These are phyloP conservation scores for Lateolabrax maculatus DNA, from an alignment of 2,797 vertebrate species.

Conservation along the genomic window DNA sequence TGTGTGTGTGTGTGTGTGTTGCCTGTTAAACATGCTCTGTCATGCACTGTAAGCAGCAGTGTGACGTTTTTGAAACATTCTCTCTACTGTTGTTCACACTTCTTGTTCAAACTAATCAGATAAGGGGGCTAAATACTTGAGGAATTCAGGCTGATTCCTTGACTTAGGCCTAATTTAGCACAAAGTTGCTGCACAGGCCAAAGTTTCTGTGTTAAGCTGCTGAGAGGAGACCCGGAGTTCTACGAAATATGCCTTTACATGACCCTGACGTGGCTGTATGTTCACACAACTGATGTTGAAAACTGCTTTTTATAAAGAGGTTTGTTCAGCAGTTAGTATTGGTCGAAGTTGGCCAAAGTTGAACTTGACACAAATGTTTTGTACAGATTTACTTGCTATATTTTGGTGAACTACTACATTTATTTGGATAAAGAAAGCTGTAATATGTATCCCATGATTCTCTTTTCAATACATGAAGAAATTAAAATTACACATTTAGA, in stretches of 20 bases:
- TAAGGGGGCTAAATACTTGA: constrained; percentile 53
- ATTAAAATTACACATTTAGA: background rate
- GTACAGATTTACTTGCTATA: no score
- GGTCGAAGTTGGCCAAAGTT: no score
- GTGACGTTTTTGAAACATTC: background rate
- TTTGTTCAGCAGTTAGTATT: no score
- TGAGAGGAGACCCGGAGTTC: background rate
- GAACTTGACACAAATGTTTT: no score
- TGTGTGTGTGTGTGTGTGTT: background rate
- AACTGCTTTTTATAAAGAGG: no score
- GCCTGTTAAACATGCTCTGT: constrained; percentile 9
- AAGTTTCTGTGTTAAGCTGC: background rate
- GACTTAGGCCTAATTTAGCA: constrained; percentile 34
- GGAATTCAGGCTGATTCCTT: constrained; percentile 54
- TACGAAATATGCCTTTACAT: background rate
- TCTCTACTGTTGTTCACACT: constrained; percentile 23
- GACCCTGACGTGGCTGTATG: background rate
- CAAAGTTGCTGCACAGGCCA: background rate
- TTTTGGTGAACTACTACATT: no score
- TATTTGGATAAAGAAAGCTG: no score
- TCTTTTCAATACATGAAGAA: no score
- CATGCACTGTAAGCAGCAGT: constrained; percentile 28
- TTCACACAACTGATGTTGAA: background rate
- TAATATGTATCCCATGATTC: no score
- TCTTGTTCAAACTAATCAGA: constrained; percentile 51